Evolutionary conservation across 2,113 vertebrate genomes (phyloP), one percentile per base, ranked within the genome.

Genomic region (Saccopteryx bilineata): DNA sequence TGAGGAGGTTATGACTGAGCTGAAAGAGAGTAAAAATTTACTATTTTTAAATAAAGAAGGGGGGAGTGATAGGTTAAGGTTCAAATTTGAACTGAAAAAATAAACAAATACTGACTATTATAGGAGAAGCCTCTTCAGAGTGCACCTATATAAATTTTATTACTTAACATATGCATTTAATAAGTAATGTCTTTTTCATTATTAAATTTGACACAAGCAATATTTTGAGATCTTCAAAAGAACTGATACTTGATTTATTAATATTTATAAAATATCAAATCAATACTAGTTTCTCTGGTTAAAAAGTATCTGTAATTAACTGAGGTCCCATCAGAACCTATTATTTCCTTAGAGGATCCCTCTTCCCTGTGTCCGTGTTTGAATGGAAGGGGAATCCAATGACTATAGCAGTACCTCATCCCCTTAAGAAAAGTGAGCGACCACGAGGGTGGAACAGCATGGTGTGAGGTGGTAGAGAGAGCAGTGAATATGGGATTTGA

Each of bases 341-440:
- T 86, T 74, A 93, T 19, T 94, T 96, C 52, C 52, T 71, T 94
- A 79, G 39, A 97, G n/a, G 24, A 84, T 85, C 33, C 33, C 76
- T 74, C n/a, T 90, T 92, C 69, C 88, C 39, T 96, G 81, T 60
- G 79, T 69, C 63, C 66, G 19, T 71, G 33, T 87, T 82, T 86
- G 88, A 95, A 84, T 65, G 72, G 78, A 82, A 71, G 87, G 46
- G 23, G 79, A 89, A 91, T 71, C 56, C 48, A 89, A 69, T 95
- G 54, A 75, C 83, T 60, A 58, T 9, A 39, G 19, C 46, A 83
- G 46, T n/a, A 71, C 91, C 28, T 58, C 61, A 54, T 33, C 8
- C 17, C 39, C 63, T 85, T 48, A 82, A 82, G 61, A 33, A 58
- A 75, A 39, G 12, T 24, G 54, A 76, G 0, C 60, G 89, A 85